These are phyloP conservation scores for Harlomillsia oculata DNA, from an alignment of 1,140 invertebrate genomes.

Conservation along the genomic window DNA sequence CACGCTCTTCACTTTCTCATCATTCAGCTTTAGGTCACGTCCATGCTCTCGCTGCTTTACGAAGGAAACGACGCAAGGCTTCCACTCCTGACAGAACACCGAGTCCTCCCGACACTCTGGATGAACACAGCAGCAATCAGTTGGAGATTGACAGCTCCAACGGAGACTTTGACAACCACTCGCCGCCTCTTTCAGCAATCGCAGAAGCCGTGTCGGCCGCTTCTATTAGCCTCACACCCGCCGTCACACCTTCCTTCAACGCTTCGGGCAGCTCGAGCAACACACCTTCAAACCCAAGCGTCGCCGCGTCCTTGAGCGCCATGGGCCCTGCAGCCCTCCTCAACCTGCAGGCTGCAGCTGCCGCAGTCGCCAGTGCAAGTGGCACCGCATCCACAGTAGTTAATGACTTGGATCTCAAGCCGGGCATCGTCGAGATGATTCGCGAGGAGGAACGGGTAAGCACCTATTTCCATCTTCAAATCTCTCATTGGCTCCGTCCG, in stretches of 20 bases:
- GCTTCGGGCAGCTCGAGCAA: conserved; percentile 35
- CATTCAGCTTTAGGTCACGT: conserved; percentile 6
- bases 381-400: conserved; percentile 38
- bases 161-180: conserved; percentile 27
- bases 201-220: conserved; percentile 14
- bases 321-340: conserved; percentile 19
- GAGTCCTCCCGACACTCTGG: conserved; percentile 21
- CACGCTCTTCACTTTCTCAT: too few species aligned
- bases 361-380: conserved; percentile 33
- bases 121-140: conserved; percentile 29
- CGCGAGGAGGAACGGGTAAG: conserved; percentile 89
- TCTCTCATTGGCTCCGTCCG: too few species aligned
- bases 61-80: conserved; percentile 23
- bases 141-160: conserved; percentile 27
- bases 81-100: conserved; percentile 22
- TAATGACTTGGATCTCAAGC: conserved; percentile 84
- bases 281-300: conserved; percentile 35
- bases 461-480: not conserved
- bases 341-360: conserved; percentile 26
- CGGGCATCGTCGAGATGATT: conserved; percentile 88
- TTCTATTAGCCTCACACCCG: conserved; percentile 30
- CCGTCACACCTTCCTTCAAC: conserved; percentile 38
- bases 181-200: conserved; percentile 13
- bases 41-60: conserved; percentile 9
- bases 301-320: conserved; percentile 17